phyloP scores from a whole-genome alignment of 2,888 invertebrate species.

The Stenodema calcarata region DNA sequence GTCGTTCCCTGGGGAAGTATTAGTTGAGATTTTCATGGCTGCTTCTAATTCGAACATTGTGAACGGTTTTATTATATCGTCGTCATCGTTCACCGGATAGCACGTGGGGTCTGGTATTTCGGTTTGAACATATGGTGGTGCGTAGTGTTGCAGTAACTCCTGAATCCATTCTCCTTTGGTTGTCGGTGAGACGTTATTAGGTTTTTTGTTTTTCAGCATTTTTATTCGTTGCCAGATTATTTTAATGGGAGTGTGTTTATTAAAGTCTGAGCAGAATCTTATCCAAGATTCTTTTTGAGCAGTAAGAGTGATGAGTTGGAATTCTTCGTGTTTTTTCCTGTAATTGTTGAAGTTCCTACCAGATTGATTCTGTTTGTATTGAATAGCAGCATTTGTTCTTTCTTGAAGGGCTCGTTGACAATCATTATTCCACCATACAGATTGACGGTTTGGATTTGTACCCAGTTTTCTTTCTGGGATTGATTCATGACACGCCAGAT shows the following conservation, averaged over 20 bases:
- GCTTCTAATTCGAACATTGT: neutral
- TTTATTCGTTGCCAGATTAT: too few species aligned
- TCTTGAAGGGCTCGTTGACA: neutral
- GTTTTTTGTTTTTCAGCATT: neutral
- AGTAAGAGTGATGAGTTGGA: neutral
- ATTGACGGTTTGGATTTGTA: neutral
- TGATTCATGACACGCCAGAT: neutral
- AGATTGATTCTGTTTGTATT: neutral
- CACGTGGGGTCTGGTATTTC: neutral
- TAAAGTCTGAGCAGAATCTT: neutral
- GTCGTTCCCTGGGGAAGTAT: neutral
- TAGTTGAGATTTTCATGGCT: neutral
- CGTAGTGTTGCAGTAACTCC: neutral
- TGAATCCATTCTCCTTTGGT: neutral
- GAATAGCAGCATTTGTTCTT: neutral
- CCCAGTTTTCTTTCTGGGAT: neutral
- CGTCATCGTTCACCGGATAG: neutral
- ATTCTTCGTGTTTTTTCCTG: neutral
- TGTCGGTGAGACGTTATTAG: neutral
- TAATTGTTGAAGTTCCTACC: neutral
- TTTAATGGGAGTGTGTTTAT: neutral
- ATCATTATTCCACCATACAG: neutral
- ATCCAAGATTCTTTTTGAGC: too few species aligned
- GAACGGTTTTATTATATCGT: neutral
- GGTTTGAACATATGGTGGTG: neutral